These are phyloP conservation scores for Cyrtodaria siliqua DNA, from an alignment of 2,888 invertebrate species.

Conservation along the genomic window DNA sequence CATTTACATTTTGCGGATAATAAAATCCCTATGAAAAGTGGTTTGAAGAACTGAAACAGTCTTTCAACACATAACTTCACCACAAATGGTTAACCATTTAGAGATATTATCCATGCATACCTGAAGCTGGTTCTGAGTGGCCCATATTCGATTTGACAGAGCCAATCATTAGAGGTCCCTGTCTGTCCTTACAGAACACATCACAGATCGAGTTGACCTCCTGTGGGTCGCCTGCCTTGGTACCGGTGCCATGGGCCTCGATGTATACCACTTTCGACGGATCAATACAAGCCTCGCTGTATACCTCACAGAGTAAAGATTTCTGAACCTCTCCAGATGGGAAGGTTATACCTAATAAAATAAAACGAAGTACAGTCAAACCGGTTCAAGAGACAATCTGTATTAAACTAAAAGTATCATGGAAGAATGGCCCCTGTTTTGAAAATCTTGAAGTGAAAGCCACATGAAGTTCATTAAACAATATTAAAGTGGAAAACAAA, in stretches of 20 bases:
- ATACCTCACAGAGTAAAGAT: slow-evolving; percentile 90
- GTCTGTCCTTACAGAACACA: slow-evolving; percentile 84
- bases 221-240: slow-evolving; percentile 97
- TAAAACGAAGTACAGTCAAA: no score
- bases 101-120: slow-evolving; percentile 66
- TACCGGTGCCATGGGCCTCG: slow-evolving; percentile 99
- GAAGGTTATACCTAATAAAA: slow-evolving; percentile 88
- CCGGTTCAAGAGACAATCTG: no score
- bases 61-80: background rate
- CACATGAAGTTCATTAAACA: no score
- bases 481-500: no score
- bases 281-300: slow-evolving; percentile 92
- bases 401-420: no score
- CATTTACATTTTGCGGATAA: no score
- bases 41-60: no score
- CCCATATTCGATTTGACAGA: slow-evolving; percentile 99
- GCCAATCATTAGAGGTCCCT: slow-evolving; percentile 93
- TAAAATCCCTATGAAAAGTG: no score
- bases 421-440: no score
- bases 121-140: slow-evolving; percentile 94
- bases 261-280: slow-evolving; percentile 95
- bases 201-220: slow-evolving; percentile 98
- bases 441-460: no score
- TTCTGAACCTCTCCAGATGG: slow-evolving; percentile 90
- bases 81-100: background rate